A percentile compares a stretch with the other conserved stretches of the same genome.
phyloP scores from a whole-genome alignment of 2,797 vertebrate species.

The Sarcoramphus papa region DNA sequence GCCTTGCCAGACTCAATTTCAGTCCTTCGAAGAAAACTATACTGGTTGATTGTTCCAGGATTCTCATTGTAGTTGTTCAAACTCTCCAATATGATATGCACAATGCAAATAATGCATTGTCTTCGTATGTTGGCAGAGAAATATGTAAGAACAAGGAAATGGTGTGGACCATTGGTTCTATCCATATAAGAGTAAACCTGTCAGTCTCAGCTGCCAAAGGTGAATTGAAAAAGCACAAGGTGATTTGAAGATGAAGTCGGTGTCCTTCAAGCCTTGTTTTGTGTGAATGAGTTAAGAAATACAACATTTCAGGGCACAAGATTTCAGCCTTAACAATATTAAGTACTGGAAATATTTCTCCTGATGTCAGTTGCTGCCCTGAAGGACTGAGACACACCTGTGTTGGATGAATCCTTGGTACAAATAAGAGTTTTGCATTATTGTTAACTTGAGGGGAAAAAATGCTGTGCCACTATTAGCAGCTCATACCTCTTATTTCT shows the following conservation, averaged over 20 bases:
- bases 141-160: not conserved
- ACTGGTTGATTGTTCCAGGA: not conserved
- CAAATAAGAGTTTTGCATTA: not conserved
- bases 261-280: not conserved
- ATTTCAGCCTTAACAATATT: not conserved
- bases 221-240: not conserved
- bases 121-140: not conserved
- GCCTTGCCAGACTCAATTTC: not conserved
- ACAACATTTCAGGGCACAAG: not conserved
- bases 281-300: not conserved
- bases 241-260: not conserved
- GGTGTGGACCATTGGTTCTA: not conserved
- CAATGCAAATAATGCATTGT: not conserved
- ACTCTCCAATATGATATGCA: not conserved
- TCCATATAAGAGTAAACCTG: not conserved
- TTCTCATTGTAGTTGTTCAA: not conserved
- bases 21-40: not conserved
- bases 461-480: not conserved
- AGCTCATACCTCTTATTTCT: not conserved
- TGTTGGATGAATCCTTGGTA: not conserved
- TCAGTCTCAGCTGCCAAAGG: not conserved
- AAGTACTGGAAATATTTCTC: not conserved
- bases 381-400: not conserved
- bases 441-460: not conserved
- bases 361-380: not conserved